Evolutionary conservation across 1,140 invertebrate genomes (phyloP), one percentile per base, ranked within the genome.

Genomic region (Archegozetes longisetosus): DNA sequence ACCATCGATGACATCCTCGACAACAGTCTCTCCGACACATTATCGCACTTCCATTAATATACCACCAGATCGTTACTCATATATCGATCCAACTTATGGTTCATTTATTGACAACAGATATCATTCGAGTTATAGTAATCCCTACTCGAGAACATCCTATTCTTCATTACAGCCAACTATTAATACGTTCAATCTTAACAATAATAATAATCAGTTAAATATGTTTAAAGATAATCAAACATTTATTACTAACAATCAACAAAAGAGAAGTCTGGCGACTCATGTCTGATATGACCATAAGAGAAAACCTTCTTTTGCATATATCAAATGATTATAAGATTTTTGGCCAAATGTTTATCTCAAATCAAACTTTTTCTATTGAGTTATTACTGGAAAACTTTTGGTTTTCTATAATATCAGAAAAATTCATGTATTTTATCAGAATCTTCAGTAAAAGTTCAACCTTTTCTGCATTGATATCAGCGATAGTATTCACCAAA

Each of bases 81-180:
- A 40, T 9, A 24, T 51, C 6, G 49, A 51, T 4, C 49, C 49
- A 4, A 20, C n/a, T 4, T 51, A 51, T 51, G 49, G 49, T 22
- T 12, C 49, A 51, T 20, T 51, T 20, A 20, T 22, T 12, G 49
- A 51, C 24, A 4, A 20, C 4, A 20, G 49, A n/a, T 51, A 51
- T 20, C n/a, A n/a, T 6, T 22, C n/a, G 4, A 20, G 24, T 51
- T 51, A 51, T n/a, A 17, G 6, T 17, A 51, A 24, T 51, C 49
- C 49, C 4, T 51, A 51, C 20, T 9, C 20, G 20, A 6, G 49
- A 20, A 71, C 25, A 74, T 74, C 53, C 32, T 9, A 40, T 40
- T 40, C 32, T 6, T 40, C 32, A 40, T 40, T 17, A 40, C 6
- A 9, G 6, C 6, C 17, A 17, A 40, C 32, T 9, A 40, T 17